Conservation (phyloP, 2,113 vertebrate species). For the Rhinichthys klamathensis region DNA sequence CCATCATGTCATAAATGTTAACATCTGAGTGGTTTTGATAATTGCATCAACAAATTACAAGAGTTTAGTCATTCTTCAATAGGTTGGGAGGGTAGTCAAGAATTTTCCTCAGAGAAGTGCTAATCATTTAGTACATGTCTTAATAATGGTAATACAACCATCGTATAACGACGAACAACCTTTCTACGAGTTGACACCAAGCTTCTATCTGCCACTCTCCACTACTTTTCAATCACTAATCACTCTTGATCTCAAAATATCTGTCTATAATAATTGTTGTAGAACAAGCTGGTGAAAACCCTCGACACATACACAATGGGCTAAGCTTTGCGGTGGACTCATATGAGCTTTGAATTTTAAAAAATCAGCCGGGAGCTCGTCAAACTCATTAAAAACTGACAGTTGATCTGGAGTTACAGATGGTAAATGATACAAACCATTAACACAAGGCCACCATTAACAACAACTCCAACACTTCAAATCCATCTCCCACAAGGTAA, state of each 20-base stretch:
- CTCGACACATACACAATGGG: background rate
- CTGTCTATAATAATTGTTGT: too few relatives aligned
- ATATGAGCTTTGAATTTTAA: background rate
- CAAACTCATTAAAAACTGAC: conserved; percentile 57
- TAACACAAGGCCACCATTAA: conserved; percentile 49
- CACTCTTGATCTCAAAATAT: conserved; percentile 43
- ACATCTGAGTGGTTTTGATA: conserved; percentile 44
- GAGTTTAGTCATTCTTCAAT: conserved; percentile 38
- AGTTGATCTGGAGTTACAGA: conserved; percentile 52
- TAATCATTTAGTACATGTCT: conserved; percentile 22
- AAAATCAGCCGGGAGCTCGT: conserved; percentile 47
- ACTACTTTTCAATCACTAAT: conserved; percentile 52
- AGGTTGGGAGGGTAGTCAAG: background rate
- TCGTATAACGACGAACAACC: background rate
- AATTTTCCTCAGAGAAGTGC: conserved; percentile 35
- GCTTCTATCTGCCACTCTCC: conserved; percentile 23
- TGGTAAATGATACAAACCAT: conserved; percentile 47
- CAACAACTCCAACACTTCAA: conserved; percentile 49
- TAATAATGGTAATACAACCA: background rate
- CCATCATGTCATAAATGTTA: conserved; percentile 41
- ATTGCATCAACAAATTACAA: conserved; percentile 53
- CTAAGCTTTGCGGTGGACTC: background rate
- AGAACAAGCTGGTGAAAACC: background rate
- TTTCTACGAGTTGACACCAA: conserved; percentile 15
- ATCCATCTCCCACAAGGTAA: conserved; percentile 10